Base-by-base conservation (phyloP, 2,113 vertebrate genomes). In the Sarotherodon lohbergeri region DNA sequence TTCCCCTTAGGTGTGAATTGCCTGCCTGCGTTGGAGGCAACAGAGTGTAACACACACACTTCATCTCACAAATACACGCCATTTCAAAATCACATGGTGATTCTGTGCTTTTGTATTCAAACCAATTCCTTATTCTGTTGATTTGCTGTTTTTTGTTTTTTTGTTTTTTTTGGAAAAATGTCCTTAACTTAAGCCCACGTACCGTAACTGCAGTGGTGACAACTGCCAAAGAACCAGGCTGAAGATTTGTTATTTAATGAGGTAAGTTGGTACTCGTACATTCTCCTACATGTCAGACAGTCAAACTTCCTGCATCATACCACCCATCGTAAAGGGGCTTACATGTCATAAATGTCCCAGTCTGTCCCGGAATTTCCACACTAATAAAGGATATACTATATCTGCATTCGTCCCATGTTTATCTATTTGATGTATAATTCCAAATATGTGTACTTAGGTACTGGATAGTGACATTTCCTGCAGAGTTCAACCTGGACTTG, bases 401-500 rank as follows among this genome's bases (percentile, higher is more conserved):
- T 76, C 24, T 50, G 43, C 27, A 50, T 52, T 7, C 0, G 0
- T 50, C 73, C 73, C 27, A 19, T 52, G 27, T 78, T 78, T n/a
- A n/a, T 50, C 46, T 52, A 32, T 52, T 52, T 78, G 73, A 19
- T 78, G 46, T 78, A 52, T 32, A 78, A 78, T 52, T 52, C 10
- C 82, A 11, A 81, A 17, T 86, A 29, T 93, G 46, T 91, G 84
- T 84, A 46, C 88, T 48, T 56, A 99, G 99, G 96, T 99, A 98
- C 96, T 99, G 99, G 99, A 99, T 99, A 93, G 95, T 97, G 81
- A 97, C 98, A 86, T 99, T 99, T 91, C 99, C 99, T 83, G 99
- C 99, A 0, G 99, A 99, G 93, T 99, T 99, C 95, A 98, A 98
- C 93, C 96, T 99, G 96, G 99, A 99, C 93, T 95, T 98, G 52